Conservation (phyloP, 2,113 vertebrate genomes). For the Xiphophorus hellerii region DNA sequence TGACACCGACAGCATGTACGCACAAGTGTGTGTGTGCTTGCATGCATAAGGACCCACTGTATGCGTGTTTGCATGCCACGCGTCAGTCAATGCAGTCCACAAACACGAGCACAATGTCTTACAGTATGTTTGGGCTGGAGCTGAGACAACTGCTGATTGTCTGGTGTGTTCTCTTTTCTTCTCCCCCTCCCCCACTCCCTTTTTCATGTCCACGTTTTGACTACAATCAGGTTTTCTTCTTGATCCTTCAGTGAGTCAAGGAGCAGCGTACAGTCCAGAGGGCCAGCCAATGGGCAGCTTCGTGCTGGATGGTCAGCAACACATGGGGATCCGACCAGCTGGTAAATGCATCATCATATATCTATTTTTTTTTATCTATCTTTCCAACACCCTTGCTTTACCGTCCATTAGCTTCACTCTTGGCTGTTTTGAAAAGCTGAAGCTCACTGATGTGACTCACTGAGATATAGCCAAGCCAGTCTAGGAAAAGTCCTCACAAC, state of each 20-base stretch:
- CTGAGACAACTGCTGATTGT: constrained; percentile 98
- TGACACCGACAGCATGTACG: constrained; percentile 41
- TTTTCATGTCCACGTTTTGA: constrained; percentile 99
- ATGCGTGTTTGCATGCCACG: constrained; percentile 71
- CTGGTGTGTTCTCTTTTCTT: constrained; percentile 93
- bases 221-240: constrained; percentile 99
- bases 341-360: constrained; percentile 80
- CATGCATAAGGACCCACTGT: constrained; percentile 60
- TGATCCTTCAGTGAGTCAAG: constrained; percentile 99
- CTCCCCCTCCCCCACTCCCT: constrained; percentile 79
- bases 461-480: constrained; percentile 41
- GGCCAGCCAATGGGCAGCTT: constrained; percentile 99
- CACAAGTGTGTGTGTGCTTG: constrained; percentile 35
- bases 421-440: constrained; percentile 10
- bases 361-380: constrained; percentile 7
- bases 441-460: constrained; percentile 35
- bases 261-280: constrained; percentile 99
- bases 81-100: constrained; percentile 73
- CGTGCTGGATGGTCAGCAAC: constrained; percentile 99
- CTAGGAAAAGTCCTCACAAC: constrained; percentile 16
- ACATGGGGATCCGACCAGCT: constrained; percentile 99
- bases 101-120: constrained; percentile 83
- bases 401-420: constrained; percentile 37
- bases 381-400: constrained; percentile 51
- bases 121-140: constrained; percentile 87